phyloP scores from a whole-genome alignment of 2,797 vertebrate genomes.

The Xerus rutilus region DNA sequence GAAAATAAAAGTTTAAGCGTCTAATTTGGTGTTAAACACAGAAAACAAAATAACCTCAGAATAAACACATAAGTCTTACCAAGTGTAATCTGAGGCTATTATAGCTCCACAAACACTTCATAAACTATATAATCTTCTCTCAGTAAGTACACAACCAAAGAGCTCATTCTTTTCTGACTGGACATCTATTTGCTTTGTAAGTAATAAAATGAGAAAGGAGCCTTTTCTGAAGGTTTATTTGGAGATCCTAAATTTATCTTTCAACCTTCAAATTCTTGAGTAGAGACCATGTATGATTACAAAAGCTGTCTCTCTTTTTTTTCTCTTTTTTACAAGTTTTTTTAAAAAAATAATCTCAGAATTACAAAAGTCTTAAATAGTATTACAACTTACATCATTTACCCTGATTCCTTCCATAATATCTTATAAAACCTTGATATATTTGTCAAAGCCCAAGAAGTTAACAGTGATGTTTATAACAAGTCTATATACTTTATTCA shows the following conservation, averaged over 20 bases:
- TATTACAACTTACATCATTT: background rate
- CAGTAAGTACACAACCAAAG: background rate
- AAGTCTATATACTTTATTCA: background rate
- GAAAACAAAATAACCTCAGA: conserved; percentile 50
- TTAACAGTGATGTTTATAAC: background rate
- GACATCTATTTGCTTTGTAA: background rate
- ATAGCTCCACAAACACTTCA: background rate
- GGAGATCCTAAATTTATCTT: background rate
- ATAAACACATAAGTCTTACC: background rate
- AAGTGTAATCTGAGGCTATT: background rate
- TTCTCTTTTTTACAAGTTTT: background rate
- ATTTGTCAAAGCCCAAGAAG: background rate
- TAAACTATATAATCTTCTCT: background rate
- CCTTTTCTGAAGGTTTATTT: background rate
- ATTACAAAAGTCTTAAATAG: background rate
- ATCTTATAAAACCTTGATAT: background rate
- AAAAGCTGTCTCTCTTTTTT: background rate
- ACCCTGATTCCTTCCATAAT: background rate
- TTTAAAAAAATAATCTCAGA: conserved; percentile 31
- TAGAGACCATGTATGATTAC: background rate
- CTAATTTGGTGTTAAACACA: conserved; percentile 10
- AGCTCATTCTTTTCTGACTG: background rate
- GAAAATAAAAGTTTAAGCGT: conserved; percentile 48
- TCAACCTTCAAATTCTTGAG: background rate
- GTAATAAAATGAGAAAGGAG: conserved; percentile 18